Conservation (phyloP, 2,113 vertebrate species). For the Ploceus nigricollis region DNA sequence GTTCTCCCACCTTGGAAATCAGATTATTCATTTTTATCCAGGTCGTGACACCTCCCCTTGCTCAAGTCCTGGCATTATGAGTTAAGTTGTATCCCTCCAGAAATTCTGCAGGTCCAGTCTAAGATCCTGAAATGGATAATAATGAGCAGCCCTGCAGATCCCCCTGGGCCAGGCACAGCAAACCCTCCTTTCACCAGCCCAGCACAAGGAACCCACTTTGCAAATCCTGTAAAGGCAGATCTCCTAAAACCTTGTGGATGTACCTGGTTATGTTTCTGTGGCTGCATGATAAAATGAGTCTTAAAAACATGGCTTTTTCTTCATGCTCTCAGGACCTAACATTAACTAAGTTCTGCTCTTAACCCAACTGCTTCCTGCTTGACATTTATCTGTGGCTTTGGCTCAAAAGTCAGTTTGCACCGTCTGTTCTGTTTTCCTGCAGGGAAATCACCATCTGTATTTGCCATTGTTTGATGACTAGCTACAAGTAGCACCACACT, state of each 20-base stretch:
- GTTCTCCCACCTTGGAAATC: not conserved
- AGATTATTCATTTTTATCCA: not conserved
- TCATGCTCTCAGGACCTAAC: not conserved
- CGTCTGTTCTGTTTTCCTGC: not conserved
- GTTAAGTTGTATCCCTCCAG: not conserved
- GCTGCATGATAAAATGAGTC: not conserved
- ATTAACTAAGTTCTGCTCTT: not conserved
- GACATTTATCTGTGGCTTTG: not conserved
- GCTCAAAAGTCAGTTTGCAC: not conserved
- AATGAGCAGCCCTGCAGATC: not conserved
- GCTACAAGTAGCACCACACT: not conserved
- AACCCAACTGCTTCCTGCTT: not conserved
- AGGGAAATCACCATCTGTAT: constrained; percentile 2
- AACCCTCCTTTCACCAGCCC: not conserved
- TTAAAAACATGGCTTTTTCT: not conserved
- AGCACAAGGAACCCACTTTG: not conserved
- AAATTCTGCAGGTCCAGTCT: not conserved
- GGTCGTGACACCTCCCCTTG: not conserved
- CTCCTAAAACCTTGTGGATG: not conserved
- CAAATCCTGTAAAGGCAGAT: not conserved
- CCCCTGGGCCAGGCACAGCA: not conserved
- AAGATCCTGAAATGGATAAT: not conserved
- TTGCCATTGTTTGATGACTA: not conserved
- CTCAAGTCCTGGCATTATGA: not conserved
- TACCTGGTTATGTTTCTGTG: not conserved